Evolutionary conservation across 2,888 invertebrate species (phyloP), one percentile per base, ranked within the genome.

Genomic region (Erynnis tages): DNA sequence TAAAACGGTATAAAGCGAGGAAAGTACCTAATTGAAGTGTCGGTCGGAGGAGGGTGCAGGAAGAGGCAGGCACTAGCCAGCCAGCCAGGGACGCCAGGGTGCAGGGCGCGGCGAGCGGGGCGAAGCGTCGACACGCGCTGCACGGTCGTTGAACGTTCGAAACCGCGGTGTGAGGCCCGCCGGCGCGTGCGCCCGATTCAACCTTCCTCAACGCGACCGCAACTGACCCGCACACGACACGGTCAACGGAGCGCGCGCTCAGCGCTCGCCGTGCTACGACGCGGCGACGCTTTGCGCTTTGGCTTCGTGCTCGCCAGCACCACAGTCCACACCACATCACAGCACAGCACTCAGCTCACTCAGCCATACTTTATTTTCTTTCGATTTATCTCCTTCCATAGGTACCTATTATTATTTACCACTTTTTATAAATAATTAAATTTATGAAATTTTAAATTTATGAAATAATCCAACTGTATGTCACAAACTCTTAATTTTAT

Each of bases 181-280:
- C 74, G 79, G 82, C 86, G 84, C 85, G 85, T 86, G 88, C 82
- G 84, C 79, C 83, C 87, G 83, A 84, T 85, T 86, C 87, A 88
- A 88, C 89, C 89, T 89, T 88, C 87, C 89, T 88, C 89, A 89
- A 89, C 72, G 84, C 86, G 87, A 88, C 89, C 87, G 88, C 87
- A 79, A 78, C 87, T 89, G 87, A 88, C 87, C 88, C 82, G 83
- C 84, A 73, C 66, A 60, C 66, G 65, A 63, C 65, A 67, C 77
- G 56, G 53, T 56, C 63, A 57, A 63, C 57, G 64, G 77, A 77
- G 75, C n/a, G 83, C 80, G 58, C 59, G 54, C 61, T 54, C 55
- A 41, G 53, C 34, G 54, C 53, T 57, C 59, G 56, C 8, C 34
- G n/a, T 8, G 27, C 34, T 34, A n/a, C n/a, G n/a, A n/a, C n/a